These are phyloP conservation scores for Crioceris asparagi DNA, from an alignment of 2,888 invertebrate species.

Conservation along the genomic window DNA sequence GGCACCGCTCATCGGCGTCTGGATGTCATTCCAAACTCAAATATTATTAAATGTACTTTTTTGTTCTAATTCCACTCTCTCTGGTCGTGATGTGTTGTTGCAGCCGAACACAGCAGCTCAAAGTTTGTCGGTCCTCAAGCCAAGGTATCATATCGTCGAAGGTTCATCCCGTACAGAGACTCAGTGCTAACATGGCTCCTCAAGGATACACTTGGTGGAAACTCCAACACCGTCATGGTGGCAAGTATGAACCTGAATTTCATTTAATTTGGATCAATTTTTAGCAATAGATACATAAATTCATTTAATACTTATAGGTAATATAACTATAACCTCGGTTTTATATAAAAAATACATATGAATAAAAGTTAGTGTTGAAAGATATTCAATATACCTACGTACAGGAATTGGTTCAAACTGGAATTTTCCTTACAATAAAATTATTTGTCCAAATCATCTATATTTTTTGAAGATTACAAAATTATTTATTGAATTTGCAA, in stretches of 20 bases:
- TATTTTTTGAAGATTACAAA: too few relatives aligned
- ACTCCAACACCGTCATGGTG: constrained; percentile 66
- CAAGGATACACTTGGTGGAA: constrained; percentile 70
- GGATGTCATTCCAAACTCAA: background rate
- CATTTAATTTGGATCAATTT: background rate
- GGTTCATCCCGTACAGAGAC: constrained; percentile 69
- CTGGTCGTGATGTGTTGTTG: constrained; percentile 17
- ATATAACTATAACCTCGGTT: too few relatives aligned
- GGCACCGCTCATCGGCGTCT: background rate
- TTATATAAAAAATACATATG: too few relatives aligned
- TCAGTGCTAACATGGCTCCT: constrained; percentile 73
- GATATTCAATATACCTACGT: too few relatives aligned
- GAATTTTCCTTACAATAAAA: too few relatives aligned
- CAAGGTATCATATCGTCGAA: constrained; percentile 22
- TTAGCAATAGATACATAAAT: background rate
- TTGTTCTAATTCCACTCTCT: background rate
- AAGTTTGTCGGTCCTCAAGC: too few relatives aligned
- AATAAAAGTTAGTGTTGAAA: too few relatives aligned
- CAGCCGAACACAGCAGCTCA: constrained; percentile 37
- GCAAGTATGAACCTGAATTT: constrained; percentile 51
- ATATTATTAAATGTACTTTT: background rate
- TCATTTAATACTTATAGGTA: background rate
- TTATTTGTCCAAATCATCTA: too few relatives aligned
- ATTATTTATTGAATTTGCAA: too few relatives aligned
- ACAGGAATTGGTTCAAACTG: too few relatives aligned